These are phyloP conservation scores for Acanthosepion pharaonis DNA, from an alignment of 2,888 invertebrate genomes.

Conservation along the genomic window DNA sequence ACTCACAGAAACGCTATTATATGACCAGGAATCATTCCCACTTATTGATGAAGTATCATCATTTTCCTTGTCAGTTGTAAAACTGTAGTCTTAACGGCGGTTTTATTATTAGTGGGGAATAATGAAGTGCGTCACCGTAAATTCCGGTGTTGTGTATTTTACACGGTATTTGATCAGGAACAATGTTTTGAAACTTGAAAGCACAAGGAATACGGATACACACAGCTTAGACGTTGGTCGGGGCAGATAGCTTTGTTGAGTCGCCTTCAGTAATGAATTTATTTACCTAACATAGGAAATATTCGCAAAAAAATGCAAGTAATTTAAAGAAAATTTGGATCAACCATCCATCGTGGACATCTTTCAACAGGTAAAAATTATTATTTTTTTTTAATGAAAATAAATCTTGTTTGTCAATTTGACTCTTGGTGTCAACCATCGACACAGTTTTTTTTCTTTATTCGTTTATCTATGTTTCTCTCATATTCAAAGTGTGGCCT, in stretches of 20 bases:
- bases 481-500: no score
- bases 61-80: no score
- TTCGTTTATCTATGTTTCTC: no score
- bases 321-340: not conserved
- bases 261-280: not conserved
- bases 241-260: not conserved
- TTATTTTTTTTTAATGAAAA: not conserved
- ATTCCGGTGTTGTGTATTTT: not conserved
- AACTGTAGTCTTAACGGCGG: no score
- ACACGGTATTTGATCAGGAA: not conserved
- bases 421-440: no score
- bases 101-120: not conserved
- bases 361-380: not conserved
- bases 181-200: not conserved
- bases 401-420: not conserved
- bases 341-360: not conserved
- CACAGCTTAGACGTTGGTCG: not conserved
- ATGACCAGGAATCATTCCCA: no score
- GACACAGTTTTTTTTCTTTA: no score
- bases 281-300: not conserved
- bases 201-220: not conserved
- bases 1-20: no score
- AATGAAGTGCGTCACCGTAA: not conserved
- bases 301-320: not conserved
- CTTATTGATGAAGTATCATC: no score